Conservation (phyloP, 1,140 invertebrate species). For the Pentalonia nigronervosa region DNA sequence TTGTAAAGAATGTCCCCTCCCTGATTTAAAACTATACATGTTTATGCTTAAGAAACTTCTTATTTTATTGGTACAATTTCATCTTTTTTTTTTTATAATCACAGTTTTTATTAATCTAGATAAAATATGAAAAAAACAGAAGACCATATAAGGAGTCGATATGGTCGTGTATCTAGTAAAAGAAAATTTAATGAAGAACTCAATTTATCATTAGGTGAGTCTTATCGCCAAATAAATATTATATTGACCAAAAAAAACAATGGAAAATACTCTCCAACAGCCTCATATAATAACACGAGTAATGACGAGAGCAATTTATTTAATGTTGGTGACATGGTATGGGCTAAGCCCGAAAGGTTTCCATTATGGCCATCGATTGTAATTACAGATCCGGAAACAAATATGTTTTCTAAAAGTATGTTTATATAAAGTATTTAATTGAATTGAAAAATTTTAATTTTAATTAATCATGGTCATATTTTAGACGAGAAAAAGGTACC, state of each 20-base stretch:
- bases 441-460: background rate
- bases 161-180: constrained; percentile 19
- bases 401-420: constrained; percentile 15
- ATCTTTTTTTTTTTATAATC: background rate
- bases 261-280: background rate
- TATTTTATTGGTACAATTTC: too few species aligned
- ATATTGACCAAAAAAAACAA: background rate
- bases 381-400: background rate
- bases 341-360: constrained; percentile 41
- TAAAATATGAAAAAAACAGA: background rate
- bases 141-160: background rate
- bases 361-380: constrained; percentile 46
- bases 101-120: background rate
- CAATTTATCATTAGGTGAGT: background rate
- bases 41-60: too few species aligned
- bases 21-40: too few species aligned
- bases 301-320: background rate
- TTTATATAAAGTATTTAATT: background rate
- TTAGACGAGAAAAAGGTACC: constrained; percentile 12
- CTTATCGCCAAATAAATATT: background rate
- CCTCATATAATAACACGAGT: background rate
- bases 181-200: constrained; percentile 3
- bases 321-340: constrained; percentile 40
- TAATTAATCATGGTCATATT: background rate
- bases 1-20: too few species aligned